A percentile compares a stretch with the other conserved stretches of the same genome.
Conservation (phyloP, 2,113 vertebrate species). For the Chaetops frenatus region DNA sequence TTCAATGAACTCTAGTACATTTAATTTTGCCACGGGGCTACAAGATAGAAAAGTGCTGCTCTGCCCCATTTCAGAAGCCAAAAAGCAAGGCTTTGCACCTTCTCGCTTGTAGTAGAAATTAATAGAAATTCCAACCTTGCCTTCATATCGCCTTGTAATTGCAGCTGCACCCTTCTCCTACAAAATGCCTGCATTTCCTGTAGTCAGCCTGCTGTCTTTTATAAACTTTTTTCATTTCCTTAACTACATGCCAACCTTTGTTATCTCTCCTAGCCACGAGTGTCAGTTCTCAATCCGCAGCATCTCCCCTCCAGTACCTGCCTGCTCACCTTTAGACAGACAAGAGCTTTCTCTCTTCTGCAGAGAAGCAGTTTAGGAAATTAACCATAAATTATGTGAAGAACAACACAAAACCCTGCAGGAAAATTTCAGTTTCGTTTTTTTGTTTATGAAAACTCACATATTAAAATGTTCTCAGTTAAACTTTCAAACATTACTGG, state of each 20-base stretch:
- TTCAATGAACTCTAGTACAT: background rate
- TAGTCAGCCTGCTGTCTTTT: background rate
- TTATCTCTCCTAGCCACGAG: background rate
- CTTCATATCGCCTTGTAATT: background rate
- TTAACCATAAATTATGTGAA: background rate
- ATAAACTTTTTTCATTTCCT: background rate
- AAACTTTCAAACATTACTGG: background rate
- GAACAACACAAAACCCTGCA: background rate
- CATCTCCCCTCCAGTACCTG: background rate
- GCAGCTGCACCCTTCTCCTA: background rate
- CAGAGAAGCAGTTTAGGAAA: background rate
- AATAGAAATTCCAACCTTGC: background rate
- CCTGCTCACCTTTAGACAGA: background rate
- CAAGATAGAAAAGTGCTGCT: background rate
- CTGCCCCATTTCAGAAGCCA: background rate
- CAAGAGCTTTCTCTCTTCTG: background rate
- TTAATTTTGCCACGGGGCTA: background rate
- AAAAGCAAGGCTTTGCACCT: background rate
- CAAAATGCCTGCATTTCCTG: background rate
- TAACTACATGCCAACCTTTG: background rate
- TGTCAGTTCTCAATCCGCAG: background rate
- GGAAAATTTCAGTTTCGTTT: background rate
- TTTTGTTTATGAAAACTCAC: background rate
- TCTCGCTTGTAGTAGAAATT: accelerated
- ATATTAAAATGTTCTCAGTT: background rate